These are phyloP conservation scores for Pseudois nayaur DNA, from an alignment of 2,113 vertebrate species.

Conservation along the genomic window DNA sequence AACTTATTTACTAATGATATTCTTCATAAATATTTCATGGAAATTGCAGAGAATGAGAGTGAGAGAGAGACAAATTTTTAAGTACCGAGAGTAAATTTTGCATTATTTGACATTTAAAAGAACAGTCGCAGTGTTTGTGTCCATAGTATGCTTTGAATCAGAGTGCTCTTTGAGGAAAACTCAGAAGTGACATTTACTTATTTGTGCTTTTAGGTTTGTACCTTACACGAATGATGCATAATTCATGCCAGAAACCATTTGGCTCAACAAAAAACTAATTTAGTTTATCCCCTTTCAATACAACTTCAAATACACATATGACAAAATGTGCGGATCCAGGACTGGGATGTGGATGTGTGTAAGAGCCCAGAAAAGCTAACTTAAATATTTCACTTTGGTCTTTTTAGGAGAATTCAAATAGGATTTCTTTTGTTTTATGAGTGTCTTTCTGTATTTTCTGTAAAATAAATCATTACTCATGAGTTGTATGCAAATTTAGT, in stretches of 20 bases:
- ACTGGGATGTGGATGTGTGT: rapidly evolving
- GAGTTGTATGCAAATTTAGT: neutral
- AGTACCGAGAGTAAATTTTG: conserved; percentile 32
- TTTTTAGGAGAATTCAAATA: neutral
- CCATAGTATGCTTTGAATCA: conserved; percentile 48
- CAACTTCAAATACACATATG: neutral
- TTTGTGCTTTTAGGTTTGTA: conserved; percentile 47
- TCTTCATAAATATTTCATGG: conserved; percentile 46
- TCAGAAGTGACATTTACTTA: conserved; percentile 73
- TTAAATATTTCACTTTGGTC: neutral
- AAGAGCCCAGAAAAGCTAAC: no score
- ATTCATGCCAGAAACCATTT: conserved; percentile 65
- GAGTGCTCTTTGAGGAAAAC: conserved; percentile 57
- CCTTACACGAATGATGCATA: conserved; percentile 55
- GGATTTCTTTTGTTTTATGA: neutral
- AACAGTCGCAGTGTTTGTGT: conserved; percentile 38
- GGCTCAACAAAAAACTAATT: conserved; percentile 64
- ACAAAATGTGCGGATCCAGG: rapidly evolving
- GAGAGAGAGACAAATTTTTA: neutral
- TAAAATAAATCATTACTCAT: neutral
- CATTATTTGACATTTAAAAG: conserved; percentile 74
- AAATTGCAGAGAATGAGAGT: neutral
- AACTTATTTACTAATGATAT: conserved; percentile 15
- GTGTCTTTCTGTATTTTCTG: neutral
- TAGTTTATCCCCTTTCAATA: conserved; percentile 22